Percentiles rank a stretch among this genome's conserved stretches.
Evolutionary conservation across 2,113 vertebrate species (phyloP).

Genomic region (Labrus mixtus): DNA sequence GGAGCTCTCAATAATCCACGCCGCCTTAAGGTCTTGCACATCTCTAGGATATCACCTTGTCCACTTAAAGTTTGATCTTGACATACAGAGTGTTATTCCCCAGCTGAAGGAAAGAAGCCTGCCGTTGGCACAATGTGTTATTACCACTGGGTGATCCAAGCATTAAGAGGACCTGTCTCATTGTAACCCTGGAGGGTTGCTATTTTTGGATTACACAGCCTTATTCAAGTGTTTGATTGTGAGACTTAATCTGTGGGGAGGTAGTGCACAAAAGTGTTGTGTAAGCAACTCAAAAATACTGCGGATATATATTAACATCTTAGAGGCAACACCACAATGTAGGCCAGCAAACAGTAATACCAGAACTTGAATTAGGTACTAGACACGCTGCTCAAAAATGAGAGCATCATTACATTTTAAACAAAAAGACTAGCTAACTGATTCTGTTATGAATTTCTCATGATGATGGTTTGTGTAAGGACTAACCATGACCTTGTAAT

Average conservation of each 20-base stretch:
- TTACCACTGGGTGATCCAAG: slow-evolving; percentile 37
- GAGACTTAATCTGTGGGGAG: slow-evolving; percentile 6
- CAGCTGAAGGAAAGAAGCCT: not conserved
- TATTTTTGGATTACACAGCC: slow-evolving; percentile 28
- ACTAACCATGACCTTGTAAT: too few relatives aligned
- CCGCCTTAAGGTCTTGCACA: slow-evolving; percentile 11
- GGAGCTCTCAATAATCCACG: slow-evolving; percentile 11
- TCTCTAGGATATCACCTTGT: slow-evolving; percentile 28
- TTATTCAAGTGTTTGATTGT: slow-evolving; percentile 20
- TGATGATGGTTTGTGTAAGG: too few relatives aligned
- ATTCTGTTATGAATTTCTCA: too few relatives aligned
- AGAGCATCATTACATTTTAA: too few relatives aligned
- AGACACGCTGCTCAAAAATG: too few relatives aligned
- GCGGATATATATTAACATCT: not conserved
- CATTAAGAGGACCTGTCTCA: slow-evolving; percentile 1
- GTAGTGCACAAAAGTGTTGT: not conserved
- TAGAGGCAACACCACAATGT: not conserved
- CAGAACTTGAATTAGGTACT: too few relatives aligned
- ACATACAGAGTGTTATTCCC: slow-evolving; percentile 28
- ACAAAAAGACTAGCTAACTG: too few relatives aligned
- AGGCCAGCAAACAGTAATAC: not conserved
- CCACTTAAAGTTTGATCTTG: slow-evolving; percentile 42
- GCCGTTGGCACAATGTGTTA: slow-evolving; percentile 34
- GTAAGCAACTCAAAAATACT: not conserved
- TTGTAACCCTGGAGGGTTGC: slow-evolving; percentile 32